Percentiles rank a stretch among this genome's conserved stretches.
Conservation (phyloP, 1,140 invertebrate genomes). For the Lepidostoma basale region DNA sequence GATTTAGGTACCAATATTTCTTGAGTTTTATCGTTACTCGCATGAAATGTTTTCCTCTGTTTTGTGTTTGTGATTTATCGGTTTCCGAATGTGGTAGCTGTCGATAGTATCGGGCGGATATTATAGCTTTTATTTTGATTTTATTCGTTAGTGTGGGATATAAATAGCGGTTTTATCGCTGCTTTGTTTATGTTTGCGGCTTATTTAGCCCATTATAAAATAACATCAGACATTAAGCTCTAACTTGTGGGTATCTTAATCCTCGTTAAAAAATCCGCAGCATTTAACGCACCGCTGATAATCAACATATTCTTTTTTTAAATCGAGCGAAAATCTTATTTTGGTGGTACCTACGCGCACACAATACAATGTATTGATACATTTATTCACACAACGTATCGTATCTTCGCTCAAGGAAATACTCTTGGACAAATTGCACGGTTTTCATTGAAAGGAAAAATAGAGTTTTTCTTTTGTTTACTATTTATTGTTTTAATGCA, state of each 20-base stretch:
- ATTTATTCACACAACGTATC: too few species aligned
- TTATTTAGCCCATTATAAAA: conserved; percentile 12
- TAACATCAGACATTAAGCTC: background rate
- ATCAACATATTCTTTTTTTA: background rate
- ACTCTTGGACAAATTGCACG: too few species aligned
- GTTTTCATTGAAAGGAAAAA: too few species aligned
- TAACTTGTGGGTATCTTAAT: background rate
- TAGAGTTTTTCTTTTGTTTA: too few species aligned
- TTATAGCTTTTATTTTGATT: background rate
- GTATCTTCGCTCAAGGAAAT: too few species aligned
- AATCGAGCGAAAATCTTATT: background rate
- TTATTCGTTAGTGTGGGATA: background rate
- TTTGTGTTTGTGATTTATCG: background rate
- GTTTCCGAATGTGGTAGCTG: background rate
- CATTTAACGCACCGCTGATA: background rate
- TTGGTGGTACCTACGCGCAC: too few species aligned
- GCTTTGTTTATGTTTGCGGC: conserved; percentile 8
- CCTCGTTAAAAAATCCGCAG: too few species aligned
- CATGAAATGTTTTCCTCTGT: background rate
- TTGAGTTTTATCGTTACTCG: background rate
- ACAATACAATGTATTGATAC: too few species aligned
- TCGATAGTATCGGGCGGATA: background rate
- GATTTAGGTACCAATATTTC: conserved; percentile 17
- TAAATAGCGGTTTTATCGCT: conserved; percentile 16
- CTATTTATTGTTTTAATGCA: too few species aligned